Evolutionary conservation across 2,888 invertebrate species (phyloP).

Genomic region (Dorcus parallelipipedus): DNA sequence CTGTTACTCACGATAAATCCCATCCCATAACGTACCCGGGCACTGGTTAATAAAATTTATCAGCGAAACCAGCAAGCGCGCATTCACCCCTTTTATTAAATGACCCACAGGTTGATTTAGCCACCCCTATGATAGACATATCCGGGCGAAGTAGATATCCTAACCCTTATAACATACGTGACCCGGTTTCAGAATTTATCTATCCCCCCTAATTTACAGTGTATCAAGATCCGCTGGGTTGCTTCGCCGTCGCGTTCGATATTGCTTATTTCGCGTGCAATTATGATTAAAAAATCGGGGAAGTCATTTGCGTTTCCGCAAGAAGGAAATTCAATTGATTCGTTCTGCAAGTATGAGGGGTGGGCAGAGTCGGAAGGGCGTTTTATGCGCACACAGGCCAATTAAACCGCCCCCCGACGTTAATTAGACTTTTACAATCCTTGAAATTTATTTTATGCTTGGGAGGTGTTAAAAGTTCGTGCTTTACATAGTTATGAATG

Average conservation of each 20-base stretch:
- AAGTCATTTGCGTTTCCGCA: too few species aligned
- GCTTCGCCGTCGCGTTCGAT: constrained; percentile 1
- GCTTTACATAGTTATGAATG: constrained; percentile 24
- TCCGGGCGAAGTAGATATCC: constrained; percentile 37
- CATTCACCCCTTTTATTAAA: constrained; percentile 16
- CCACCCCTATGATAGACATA: constrained; percentile 32
- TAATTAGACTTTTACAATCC: constrained; percentile 37
- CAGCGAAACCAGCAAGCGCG: not conserved
- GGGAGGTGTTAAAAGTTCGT: constrained; percentile 31
- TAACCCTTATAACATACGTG: constrained; percentile 39
- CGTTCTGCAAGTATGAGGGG: too few species aligned
- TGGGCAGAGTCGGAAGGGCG: not conserved
- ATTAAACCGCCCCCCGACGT: constrained; percentile 32
- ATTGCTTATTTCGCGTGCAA: constrained; percentile 2
- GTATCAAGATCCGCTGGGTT: constrained; percentile 27
- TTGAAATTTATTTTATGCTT: constrained; percentile 31
- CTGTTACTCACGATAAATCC: not conserved
- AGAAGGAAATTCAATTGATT: too few species aligned
- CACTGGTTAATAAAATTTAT: constrained; percentile 4
- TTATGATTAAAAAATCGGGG: not conserved
- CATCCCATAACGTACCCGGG: not conserved
- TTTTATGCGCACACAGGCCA: constrained; percentile 24
- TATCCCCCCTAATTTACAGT: constrained; percentile 35
- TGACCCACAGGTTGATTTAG: constrained; percentile 24
- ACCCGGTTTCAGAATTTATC: constrained; percentile 34